A percentile compares a stretch with the other conserved stretches of the same genome.
phyloP scores from a whole-genome alignment of 1,140 invertebrate species.

The Spodoptera litura region DNA sequence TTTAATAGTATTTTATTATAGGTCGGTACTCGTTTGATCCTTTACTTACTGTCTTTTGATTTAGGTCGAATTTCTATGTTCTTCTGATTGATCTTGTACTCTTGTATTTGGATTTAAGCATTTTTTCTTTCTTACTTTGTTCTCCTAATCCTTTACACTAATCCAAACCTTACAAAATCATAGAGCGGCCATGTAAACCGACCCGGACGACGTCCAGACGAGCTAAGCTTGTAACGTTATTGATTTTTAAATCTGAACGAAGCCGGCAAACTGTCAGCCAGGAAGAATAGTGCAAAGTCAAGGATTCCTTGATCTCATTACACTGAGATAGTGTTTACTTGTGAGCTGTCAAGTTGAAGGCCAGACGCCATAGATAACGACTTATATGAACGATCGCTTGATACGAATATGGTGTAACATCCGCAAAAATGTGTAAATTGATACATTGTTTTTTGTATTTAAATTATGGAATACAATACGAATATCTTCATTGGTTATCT shows the following conservation, averaged over 20 bases:
- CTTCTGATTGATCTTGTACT: too few species aligned
- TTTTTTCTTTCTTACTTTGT: too few species aligned
- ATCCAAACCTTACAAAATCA: too few species aligned
- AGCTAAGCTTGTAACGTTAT: constrained; percentile 53
- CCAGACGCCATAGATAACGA: constrained; percentile 47
- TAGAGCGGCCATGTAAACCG: background rate
- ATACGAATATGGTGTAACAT: constrained; percentile 2
- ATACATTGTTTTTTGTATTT: background rate
- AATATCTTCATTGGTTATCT: too few species aligned
- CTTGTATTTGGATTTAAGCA: too few species aligned
- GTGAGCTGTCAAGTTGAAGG: constrained; percentile 73
- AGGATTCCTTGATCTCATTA: constrained; percentile 74
- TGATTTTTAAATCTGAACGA: constrained; percentile 69
- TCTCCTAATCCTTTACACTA: too few species aligned
- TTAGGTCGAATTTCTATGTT: too few species aligned
- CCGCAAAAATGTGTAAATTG: background rate
- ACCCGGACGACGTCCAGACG: constrained; percentile 30
- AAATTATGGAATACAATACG: background rate
- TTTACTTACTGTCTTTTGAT: too few species aligned
- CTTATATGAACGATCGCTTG: constrained; percentile 16
- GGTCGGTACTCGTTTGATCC: too few species aligned
- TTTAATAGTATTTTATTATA: too few species aligned
- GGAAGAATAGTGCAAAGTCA: constrained; percentile 68
- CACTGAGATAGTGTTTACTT: constrained; percentile 50
- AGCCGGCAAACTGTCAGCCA: constrained; percentile 63